Base-by-base conservation (phyloP, 2,113 vertebrate species). In the Aegypius monachus region DNA sequence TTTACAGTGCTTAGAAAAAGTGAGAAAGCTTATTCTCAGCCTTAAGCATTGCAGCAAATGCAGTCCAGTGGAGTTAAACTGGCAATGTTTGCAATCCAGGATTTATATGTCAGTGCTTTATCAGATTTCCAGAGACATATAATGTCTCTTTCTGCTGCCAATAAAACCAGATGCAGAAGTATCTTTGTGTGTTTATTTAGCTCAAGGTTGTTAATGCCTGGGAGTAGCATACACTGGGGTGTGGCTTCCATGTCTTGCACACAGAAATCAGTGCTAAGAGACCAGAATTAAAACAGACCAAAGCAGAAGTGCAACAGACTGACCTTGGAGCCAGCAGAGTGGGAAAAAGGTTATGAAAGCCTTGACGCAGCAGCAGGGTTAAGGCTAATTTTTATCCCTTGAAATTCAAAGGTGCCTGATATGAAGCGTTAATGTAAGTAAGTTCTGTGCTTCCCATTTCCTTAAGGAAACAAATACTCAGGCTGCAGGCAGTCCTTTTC, bases 61-160 rank as follows among this genome's bases (percentile, higher is more conserved):
- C 71, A 80, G 81, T 90, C 36, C 89, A 42, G 63, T 47, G 73
- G 63, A 80, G 81, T 73, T 73, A 58, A 85, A 85, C 53, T 74
- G 87, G 53, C 58, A 73, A 8, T n/a, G 78, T 66, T 82, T 93
- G 62, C 52, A 75, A 58, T 82, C 73, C 93, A 88, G 83, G 45
- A 85, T 94, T 97, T 91, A 10, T 72, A 95, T 91, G 95, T 94
- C 73, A 93, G 81, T 62, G 91, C 92, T 96, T 95, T 97, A 96
- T 96, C 97, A 97, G 94, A 94, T 97, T 97, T 96, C 95, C 96
- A 95, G 93, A 95, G 94, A 94, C 81, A 66, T 96, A 92, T 82
- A 91, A 89, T 47, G 93, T 96, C 94, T 96, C 93, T 77, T 95
- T 94, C 89, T 95, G 62, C 58, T 97, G 94, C 94, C 97, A 97